Conservation (phyloP, 2,888 invertebrate species). For the Eupithecia dodoneata region DNA sequence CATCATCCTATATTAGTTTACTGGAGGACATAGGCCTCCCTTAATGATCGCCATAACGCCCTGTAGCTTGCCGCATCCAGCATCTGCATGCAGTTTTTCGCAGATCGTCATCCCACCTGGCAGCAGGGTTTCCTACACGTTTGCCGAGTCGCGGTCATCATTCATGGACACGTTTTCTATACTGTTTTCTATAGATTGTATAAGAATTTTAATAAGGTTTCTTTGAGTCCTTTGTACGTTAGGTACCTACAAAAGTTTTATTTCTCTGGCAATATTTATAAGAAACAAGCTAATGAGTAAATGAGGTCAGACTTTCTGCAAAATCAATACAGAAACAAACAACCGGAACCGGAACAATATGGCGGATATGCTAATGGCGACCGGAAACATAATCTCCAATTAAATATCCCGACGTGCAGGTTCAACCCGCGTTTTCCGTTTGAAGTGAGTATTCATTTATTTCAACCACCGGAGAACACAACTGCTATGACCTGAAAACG, state of each 20-base stretch:
- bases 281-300: background rate
- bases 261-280: background rate
- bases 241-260: background rate
- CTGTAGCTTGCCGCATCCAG: too few species aligned
- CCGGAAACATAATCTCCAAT: slow-evolving; percentile 29
- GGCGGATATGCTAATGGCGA: slow-evolving; percentile 24
- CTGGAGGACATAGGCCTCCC: too few species aligned
- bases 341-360: slow-evolving; percentile 19
- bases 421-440: slow-evolving; percentile 13
- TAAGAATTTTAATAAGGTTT: too few species aligned
- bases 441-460: slow-evolving; percentile 17
- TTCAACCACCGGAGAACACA: background rate
- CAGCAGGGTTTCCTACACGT: too few species aligned
- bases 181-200: too few species aligned
- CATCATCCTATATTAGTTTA: too few species aligned
- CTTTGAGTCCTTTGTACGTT: background rate
- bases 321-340: slow-evolving; percentile 19
- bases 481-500: background rate
- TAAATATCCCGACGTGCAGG: slow-evolving; percentile 19
- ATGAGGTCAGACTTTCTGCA: background rate
- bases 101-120: too few species aligned
- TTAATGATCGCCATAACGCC: too few species aligned
- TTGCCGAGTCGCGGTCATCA: too few species aligned
- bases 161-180: too few species aligned
- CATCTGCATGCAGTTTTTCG: too few species aligned